Evolutionary conservation across 2,113 vertebrate species (phyloP), one percentile per base, ranked within the genome.

Genomic region (Carlito syrichta): DNA sequence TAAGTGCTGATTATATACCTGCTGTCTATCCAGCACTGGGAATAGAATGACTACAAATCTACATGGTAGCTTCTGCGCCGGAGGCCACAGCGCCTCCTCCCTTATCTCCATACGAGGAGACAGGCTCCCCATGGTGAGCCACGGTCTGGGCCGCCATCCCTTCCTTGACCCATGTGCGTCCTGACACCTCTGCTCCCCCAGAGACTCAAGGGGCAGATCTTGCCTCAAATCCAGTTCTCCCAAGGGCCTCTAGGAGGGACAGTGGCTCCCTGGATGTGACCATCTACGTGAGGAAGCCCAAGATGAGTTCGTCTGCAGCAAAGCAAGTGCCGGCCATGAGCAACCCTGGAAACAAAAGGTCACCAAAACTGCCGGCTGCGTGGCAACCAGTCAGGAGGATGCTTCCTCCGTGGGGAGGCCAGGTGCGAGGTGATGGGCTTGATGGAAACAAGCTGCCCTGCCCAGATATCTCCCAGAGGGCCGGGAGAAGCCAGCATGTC

Each of bases 101-200:
- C 5, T 11, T 8, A 1, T 13, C 38, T 38, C 76, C 3, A 11
- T 4, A 12, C 27, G 10, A 30, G 60, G 14, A n/a, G 38, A 35
- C 48, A 35, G n/a, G 16, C 50, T 14, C 9, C 43, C 30, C 0
- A 2, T 3, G 50, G 20, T 7, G 17, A 22, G 73, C 2, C 6
- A 2, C 4, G 66, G 30, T 8, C 35, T n/a, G 13, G 27, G 60
- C 7, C 8, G 0, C n/a, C 0, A 0, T 22, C 76, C 27, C 32
- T 27, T 48, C 20, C 35, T 23, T 20, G 6, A 3, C 35, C 1
- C 0, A 0, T 68, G 68, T 30, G 40, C 25, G 8, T 74, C 74
- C 66, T 50, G 48, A 10, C 0, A 0, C 8, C 30, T 48, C 12
- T 19, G 43, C 32, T n/a, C 27, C 25, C 32, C 0, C 17, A 1